Evolutionary conservation across 1,140 invertebrate species (phyloP).

Genomic region (Pollicipes pollicipes): DNA sequence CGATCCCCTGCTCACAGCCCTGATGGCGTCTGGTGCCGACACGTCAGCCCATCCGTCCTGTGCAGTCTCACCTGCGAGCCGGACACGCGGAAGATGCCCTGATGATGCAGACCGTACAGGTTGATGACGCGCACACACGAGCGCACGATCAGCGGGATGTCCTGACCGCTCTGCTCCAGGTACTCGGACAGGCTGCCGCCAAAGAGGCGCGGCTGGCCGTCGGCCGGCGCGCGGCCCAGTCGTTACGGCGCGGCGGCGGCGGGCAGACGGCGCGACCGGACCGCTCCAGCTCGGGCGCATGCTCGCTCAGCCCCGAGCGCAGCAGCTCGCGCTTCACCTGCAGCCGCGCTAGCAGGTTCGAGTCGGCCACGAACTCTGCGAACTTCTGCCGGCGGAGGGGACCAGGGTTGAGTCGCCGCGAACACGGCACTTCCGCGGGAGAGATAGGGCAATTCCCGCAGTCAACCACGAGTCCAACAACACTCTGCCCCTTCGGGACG

Average conservation of each 20-base stretch:
- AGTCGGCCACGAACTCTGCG: constrained; percentile 68
- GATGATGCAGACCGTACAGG: constrained; percentile 75
- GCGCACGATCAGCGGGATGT: constrained; percentile 73
- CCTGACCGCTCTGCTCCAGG: constrained; percentile 62
- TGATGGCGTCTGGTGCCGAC: not conserved
- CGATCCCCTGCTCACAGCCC: too few relatives aligned
- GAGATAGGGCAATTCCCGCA: too few relatives aligned
- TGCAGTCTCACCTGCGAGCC: constrained; percentile 39
- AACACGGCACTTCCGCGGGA: too few relatives aligned
- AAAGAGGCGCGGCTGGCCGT: constrained; percentile 70
- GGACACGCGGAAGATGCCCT: constrained; percentile 87
- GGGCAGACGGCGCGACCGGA: not conserved
- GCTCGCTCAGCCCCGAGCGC: not conserved
- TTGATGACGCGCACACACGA: constrained; percentile 87
- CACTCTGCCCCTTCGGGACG: too few relatives aligned
- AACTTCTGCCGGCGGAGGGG: constrained; percentile 51
- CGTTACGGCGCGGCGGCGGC: constrained; percentile 26
- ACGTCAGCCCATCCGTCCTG: too few relatives aligned
- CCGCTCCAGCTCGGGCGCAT: not conserved
- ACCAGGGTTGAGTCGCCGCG: not conserved
- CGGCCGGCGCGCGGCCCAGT: constrained; percentile 47
- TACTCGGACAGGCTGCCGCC: constrained; percentile 86
- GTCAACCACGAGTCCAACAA: too few relatives aligned
- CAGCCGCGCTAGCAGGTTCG: constrained; percentile 71
- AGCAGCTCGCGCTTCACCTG: constrained; percentile 63